Percentiles rank a stretch among this genome's conserved stretches.
Conservation (phyloP, 2,797 vertebrate genomes). For the Epinephelus malabaricus region DNA sequence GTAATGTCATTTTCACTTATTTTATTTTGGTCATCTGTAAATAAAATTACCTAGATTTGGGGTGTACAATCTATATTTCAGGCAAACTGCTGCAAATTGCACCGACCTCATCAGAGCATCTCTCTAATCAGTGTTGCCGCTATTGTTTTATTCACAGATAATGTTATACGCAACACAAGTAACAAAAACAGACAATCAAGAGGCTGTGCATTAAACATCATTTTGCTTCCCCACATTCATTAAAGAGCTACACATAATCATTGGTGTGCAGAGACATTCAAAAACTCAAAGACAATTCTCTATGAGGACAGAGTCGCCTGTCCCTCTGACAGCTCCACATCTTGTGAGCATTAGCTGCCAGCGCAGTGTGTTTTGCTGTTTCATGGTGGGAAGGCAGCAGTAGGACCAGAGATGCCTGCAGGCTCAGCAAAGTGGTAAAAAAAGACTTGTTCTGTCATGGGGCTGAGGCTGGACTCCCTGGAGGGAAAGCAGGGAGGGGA, state of each 20-base stretch:
- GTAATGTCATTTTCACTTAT: slow-evolving; percentile 3
- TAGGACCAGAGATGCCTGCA: slow-evolving; percentile 27
- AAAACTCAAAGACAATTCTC: neutral
- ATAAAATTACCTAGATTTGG: neutral
- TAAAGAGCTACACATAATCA: neutral
- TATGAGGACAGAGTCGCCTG: neutral
- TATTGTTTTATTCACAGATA: neutral
- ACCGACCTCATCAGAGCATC: neutral
- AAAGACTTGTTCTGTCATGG: slow-evolving; percentile 32
- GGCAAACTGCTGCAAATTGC: neutral
- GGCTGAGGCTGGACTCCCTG: slow-evolving; percentile 16
- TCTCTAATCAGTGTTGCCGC: neutral
- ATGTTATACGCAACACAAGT: neutral
- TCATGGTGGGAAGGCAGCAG: slow-evolving; percentile 33
- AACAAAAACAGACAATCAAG: slow-evolving; percentile 11
- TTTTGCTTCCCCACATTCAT: neutral
- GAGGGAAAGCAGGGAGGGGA: neutral
- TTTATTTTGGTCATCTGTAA: slow-evolving; percentile 3
- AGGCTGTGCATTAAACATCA: neutral
- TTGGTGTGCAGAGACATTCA: neutral
- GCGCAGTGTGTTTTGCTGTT: slow-evolving; percentile 18
- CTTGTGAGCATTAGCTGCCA: neutral
- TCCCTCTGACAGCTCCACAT: slow-evolving; percentile 1
- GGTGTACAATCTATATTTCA: neutral
- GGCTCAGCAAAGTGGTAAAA: slow-evolving; percentile 45